These are phyloP conservation scores for Matsumurasca onukii DNA, from an alignment of 1,140 invertebrate genomes.

Conservation along the genomic window DNA sequence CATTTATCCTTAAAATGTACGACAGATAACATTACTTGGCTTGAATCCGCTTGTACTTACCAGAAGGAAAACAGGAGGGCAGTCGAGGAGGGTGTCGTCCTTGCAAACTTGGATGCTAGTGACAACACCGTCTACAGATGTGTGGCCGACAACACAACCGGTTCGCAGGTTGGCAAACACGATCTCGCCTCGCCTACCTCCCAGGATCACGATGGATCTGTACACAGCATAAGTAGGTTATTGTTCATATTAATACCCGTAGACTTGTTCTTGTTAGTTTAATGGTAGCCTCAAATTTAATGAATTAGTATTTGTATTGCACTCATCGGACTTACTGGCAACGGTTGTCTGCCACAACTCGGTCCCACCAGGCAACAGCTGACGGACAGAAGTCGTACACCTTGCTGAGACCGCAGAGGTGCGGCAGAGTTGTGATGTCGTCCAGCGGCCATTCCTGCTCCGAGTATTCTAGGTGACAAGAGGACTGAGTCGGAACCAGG, in stretches of 20 bases:
- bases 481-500: conserved; percentile 1
- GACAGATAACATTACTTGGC: too few relatives aligned
- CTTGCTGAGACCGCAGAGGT: neutral
- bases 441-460: conserved; percentile 27
- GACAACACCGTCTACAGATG: conserved; percentile 17
- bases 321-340: conserved; percentile 24
- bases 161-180: conserved; percentile 20
- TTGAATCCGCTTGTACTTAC: too few relatives aligned
- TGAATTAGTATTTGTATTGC: too few relatives aligned
- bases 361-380: conserved; percentile 29
- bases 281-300: too few relatives aligned
- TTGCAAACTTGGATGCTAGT: conserved; percentile 21
- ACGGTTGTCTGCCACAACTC: conserved; percentile 9
- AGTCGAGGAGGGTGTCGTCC: conserved; percentile 22
- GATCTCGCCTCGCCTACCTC: conserved; percentile 9
- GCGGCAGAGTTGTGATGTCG: conserved; percentile 18
- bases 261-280: too few relatives aligned
- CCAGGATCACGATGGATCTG: conserved; percentile 26
- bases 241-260: too few relatives aligned
- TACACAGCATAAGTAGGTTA: too few relatives aligned
- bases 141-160: conserved; percentile 15
- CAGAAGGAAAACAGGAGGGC: conserved; percentile 57
- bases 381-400: conserved; percentile 23
- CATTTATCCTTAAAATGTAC: too few relatives aligned
- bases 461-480: neutral